Base-by-base conservation (phyloP, 2,797 vertebrate genomes). In the Carduelis carduelis region DNA sequence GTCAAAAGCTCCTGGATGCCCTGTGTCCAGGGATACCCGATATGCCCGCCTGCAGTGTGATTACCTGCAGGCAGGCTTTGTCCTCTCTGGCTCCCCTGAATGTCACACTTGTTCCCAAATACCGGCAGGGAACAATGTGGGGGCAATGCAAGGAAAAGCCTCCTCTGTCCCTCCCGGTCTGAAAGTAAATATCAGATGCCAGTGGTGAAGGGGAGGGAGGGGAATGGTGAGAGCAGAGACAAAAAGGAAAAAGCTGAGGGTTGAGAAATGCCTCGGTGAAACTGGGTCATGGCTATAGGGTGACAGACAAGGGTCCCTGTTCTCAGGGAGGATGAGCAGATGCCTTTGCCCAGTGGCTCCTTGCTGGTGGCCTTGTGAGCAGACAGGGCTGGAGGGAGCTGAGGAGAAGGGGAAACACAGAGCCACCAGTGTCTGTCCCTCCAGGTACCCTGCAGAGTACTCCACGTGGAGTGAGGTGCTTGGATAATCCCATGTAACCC, bases 21-120 rank as follows among this genome's bases (percentile, higher is more conserved):
- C 94, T 83, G 96, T 8, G 27, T 95, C 82, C 57, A 16, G 14
- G 0, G 98, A 98, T 66, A 98, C 96, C 95, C 26, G 98, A 98
- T 98, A 86, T 1, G 14, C 53, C 61, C 1, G 77, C 89, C 94
- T 34, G 84, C 3, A 14, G 93, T 90, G 71, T 43, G 60, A 47
- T 96, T 79, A 57, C 93, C 97, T 96, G 90, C 90, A 95, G 92
- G 79, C 92, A 68, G 83, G 96, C 97, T 96, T 98, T 97, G 97
- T 98, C 96, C 13, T 14, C 96, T 32, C 44, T 1, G 16, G 44
- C 87, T 64, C 72, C 90, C 89, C 96, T 97, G 97, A 98, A 97
- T 97, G 96, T 97, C 88, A 95, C 57, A 39, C 95, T 97, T 97
- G 97, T 97, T 97, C 94, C 88, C 86, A 63, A 94, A 95, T 95